Evolutionary conservation across 1,140 invertebrate genomes (phyloP), one percentile per base, ranked within the genome.

Genomic region (Cydia splendana): DNA sequence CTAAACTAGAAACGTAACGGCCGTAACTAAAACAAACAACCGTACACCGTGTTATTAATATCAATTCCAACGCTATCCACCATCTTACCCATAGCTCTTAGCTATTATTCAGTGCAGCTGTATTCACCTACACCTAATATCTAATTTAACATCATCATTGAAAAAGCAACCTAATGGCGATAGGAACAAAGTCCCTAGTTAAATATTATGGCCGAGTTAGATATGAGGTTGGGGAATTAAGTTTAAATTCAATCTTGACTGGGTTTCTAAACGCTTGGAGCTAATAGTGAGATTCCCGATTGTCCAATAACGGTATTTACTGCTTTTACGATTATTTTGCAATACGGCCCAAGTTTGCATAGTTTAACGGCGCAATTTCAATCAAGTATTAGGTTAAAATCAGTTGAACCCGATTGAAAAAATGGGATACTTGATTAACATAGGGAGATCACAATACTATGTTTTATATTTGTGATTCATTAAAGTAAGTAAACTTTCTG

Each of bases 271-370:
- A 71, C 67, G 67, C 67, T 71, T 18, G 30, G 30, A 71, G 67
- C 34, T 71, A 71, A 71, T 67, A 38, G 67, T 71, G 34, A 71
- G 67, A 71, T 71, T 71, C 67, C 65, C 30, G 67, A 71, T 71
- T 71, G 67, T 71, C 30, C 67, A 71, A 71, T 71, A 71, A 71
- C 34, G 34, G 67, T 34, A 34, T 38, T 71, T 42, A 71, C 65
- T 71, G 34, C 30, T 71, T 30, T 71, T 38, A 71, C 67, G 57
- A 62, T 62, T 42, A 38, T 71, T 71, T 71, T 10, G 67, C 67
- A 71, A 71, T 71, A 71, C 5, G 67, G 67, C 67, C 65, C 65
- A 34, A 38, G 65, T 34, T 24, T 38, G 30, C 30, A 71, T 42
- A 38, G 34, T 42, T 71, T 71, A 71, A 42, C 34, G 30, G 2